phyloP scores from a whole-genome alignment of 30 jellyfish, hydroid and myxozoan genomes.

The Aurelia coerulea region DNA sequence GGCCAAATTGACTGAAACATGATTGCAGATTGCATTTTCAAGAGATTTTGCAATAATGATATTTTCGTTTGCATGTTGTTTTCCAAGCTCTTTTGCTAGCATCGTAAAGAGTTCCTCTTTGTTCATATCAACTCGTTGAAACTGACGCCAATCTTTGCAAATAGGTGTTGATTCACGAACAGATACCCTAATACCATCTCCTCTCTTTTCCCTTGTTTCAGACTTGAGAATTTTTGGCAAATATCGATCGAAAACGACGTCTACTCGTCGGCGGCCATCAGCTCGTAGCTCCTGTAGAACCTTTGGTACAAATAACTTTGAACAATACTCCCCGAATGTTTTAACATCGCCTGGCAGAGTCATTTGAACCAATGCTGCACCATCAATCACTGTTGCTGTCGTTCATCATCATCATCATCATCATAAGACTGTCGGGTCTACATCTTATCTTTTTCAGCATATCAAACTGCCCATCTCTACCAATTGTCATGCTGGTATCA shows the following conservation, averaged over 20 bases:
- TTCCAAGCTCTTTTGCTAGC: slow-evolving; percentile 56
- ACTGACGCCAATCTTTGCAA: slow-evolving; percentile 36
- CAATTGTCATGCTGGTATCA: no score
- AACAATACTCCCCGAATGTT: slow-evolving; percentile 46
- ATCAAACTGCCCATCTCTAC: no score
- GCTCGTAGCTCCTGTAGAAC: slow-evolving; percentile 39
- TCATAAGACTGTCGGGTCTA: no score
- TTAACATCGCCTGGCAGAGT: slow-evolving; percentile 43
- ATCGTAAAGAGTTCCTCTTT: slow-evolving; percentile 45
- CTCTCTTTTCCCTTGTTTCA: slow-evolving; percentile 38
- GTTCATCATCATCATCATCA: slow-evolving; percentile 27
- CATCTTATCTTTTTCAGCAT: no score
- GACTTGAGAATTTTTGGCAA: slow-evolving; percentile 27
- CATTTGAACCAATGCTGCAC: slow-evolving; percentile 66
- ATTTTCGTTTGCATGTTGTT: slow-evolving; percentile 22
- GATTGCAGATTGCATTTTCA: slow-evolving; percentile 42
- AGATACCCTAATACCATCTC: slow-evolving; percentile 23
- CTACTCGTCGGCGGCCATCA: slow-evolving; percentile 55
- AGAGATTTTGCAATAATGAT: slow-evolving; percentile 32
- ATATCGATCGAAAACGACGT: no score
- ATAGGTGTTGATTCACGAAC: slow-evolving; percentile 27
- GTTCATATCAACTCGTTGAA: slow-evolving; percentile 52
- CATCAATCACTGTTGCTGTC: slow-evolving; percentile 57
- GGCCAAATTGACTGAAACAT: slow-evolving; percentile 21
- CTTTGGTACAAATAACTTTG: slow-evolving; percentile 43